A percentile compares a stretch with the other conserved stretches of the same genome.
Evolutionary conservation across 2,797 vertebrate species (phyloP).

Genomic region (Mallotus villosus): DNA sequence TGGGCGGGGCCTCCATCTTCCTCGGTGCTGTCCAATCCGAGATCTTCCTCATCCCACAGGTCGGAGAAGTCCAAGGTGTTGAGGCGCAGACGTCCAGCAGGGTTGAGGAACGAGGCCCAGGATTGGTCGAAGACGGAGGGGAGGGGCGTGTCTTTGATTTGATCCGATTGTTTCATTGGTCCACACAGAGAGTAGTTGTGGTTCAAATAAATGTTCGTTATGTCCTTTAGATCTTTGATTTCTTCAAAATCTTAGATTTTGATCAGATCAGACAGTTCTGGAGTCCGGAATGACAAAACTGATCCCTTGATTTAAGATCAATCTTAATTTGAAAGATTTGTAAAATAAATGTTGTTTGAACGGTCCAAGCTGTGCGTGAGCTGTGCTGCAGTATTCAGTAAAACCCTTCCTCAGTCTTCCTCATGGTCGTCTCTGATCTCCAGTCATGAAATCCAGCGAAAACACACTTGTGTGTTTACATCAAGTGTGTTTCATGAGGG

Average conservation of each 20-base stretch:
- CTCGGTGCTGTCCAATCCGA: constrained; percentile 50
- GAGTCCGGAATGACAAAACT: too few relatives aligned
- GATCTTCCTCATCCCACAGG: constrained; percentile 78
- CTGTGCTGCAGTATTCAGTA: not conserved
- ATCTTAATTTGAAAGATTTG: not conserved
- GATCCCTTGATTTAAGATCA: too few relatives aligned
- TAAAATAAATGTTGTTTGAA: not conserved
- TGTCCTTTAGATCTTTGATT: not conserved
- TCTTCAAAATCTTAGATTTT: too few relatives aligned
- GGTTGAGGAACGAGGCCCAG: constrained; percentile 54
- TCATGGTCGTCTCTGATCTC: too few relatives aligned
- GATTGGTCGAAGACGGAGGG: constrained; percentile 55
- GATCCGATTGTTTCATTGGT: constrained; percentile 67
- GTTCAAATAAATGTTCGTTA: not conserved
- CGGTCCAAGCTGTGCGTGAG: not conserved
- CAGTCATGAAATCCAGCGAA: not conserved
- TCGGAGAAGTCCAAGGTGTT: constrained; percentile 78
- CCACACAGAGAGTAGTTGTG: constrained; percentile 2
- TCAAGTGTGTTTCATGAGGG: too few relatives aligned
- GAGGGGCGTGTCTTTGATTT: constrained; percentile 41
- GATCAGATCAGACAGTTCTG: too few relatives aligned
- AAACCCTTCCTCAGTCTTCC: not conserved
- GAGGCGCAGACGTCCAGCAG: constrained; percentile 61
- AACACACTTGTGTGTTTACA: not conserved
- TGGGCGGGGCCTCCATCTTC: constrained; percentile 43